A percentile compares a stretch with the other conserved stretches of the same genome.
Evolutionary conservation across 1,140 invertebrate species (phyloP).

Genomic region (Drosophila lacteicornis): DNA sequence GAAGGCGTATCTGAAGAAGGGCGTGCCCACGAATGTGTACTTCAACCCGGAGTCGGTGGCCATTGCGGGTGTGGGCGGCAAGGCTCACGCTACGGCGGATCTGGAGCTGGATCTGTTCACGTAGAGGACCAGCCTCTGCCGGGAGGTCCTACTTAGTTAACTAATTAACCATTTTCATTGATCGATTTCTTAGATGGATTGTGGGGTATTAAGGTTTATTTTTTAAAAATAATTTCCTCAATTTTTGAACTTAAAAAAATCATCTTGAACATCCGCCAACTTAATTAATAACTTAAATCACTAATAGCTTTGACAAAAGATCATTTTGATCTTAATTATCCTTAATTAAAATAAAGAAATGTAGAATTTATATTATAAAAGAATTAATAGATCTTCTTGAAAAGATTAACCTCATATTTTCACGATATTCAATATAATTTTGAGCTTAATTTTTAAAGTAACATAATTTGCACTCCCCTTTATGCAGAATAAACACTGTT

Average conservation of each 20-base stretch:
- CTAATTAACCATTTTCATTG: not conserved
- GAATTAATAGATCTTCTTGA: too few species aligned
- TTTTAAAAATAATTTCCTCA: too few species aligned
- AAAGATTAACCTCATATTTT: too few species aligned
- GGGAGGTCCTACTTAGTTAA: slow-evolving; percentile 1
- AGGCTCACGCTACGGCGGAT: slow-evolving; percentile 89
- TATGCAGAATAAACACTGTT: not conserved
- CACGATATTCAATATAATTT: too few species aligned
- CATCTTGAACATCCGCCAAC: too few species aligned
- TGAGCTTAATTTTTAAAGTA: too few species aligned
- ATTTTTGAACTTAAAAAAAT: too few species aligned
- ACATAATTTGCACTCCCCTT: not conserved
- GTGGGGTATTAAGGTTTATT: not conserved
- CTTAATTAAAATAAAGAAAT: too few species aligned
- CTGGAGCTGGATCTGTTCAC: slow-evolving; percentile 85
- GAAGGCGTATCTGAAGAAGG: slow-evolving; percentile 86
- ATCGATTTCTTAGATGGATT: slow-evolving; percentile 3
- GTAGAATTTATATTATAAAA: too few species aligned
- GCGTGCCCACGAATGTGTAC: slow-evolving; percentile 86
- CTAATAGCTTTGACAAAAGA: too few species aligned
- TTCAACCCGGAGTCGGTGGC: slow-evolving; percentile 89
- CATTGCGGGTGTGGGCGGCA: slow-evolving; percentile 89
- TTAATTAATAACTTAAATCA: too few species aligned
- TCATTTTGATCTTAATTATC: too few species aligned
- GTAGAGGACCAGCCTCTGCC: slow-evolving; percentile 14